phyloP scores from a whole-genome alignment of 2,888 invertebrate genomes.

The Pasiphila rectangulata region DNA sequence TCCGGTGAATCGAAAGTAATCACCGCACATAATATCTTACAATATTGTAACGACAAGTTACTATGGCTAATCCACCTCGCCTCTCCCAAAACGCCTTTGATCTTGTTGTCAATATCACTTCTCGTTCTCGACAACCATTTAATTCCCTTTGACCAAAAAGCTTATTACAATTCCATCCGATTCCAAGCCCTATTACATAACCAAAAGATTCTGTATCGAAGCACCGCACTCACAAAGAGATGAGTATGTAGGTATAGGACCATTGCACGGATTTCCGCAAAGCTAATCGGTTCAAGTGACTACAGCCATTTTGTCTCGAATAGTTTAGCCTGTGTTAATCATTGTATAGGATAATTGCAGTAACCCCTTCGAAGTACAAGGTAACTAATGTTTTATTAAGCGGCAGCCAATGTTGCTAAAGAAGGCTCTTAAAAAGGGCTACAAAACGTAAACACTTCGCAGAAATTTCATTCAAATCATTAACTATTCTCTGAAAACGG shows the following conservation, averaged over 20 bases:
- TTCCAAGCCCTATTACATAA: conserved; percentile 2
- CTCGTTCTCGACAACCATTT: conserved; percentile 25
- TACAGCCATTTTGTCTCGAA: conserved; percentile 3
- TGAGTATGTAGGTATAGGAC: conserved; percentile 10
- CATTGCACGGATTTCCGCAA: conserved; percentile 22
- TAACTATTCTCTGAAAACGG: too few relatives aligned
- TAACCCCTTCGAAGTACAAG: too few relatives aligned
- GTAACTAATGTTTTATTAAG: too few relatives aligned
- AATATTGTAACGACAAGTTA: conserved; percentile 1
- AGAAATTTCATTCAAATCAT: too few relatives aligned
- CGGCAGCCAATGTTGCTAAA: too few relatives aligned
- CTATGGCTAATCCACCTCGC: conserved; percentile 6
- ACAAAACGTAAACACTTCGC: too few relatives aligned
- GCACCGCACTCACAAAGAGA: conserved; percentile 7
- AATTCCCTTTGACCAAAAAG: conserved; percentile 26
- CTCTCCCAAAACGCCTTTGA: conserved; percentile 19
- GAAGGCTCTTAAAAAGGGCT: too few relatives aligned
- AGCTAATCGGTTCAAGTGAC: conserved; percentile 19
- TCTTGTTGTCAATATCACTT: conserved; percentile 30
- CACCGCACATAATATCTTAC: conserved; percentile 5
- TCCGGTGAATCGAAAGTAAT: neutral
- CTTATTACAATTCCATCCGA: conserved; percentile 1
- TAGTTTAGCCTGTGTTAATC: conserved; percentile 1
- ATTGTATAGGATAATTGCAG: too few relatives aligned
- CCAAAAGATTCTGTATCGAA: conserved; percentile 5